Conservation (phyloP, 2,888 invertebrate species). For the Luffia ferchaultella region DNA sequence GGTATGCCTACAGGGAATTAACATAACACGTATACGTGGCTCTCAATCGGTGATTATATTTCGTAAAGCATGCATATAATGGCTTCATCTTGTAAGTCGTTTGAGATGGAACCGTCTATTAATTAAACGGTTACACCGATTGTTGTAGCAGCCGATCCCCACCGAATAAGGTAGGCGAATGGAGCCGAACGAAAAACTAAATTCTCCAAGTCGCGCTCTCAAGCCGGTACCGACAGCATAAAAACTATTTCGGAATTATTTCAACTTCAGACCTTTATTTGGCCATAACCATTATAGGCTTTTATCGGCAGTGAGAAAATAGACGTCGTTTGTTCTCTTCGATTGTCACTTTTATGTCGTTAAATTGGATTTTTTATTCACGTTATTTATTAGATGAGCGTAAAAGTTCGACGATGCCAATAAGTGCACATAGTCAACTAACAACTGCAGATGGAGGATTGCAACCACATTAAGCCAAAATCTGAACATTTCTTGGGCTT, state of each 20-base stretch:
- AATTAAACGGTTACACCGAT: constrained; percentile 25
- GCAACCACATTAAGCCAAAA: too few species aligned
- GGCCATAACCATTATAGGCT: not conserved
- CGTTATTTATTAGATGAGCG: too few species aligned
- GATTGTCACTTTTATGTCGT: not conserved
- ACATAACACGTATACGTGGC: constrained; percentile 1
- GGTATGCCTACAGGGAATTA: not conserved
- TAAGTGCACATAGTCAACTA: too few species aligned
- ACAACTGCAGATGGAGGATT: too few species aligned
- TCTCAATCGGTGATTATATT: constrained; percentile 31
- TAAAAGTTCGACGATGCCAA: too few species aligned
- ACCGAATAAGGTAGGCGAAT: constrained; percentile 36
- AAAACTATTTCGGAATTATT: constrained; percentile 4
- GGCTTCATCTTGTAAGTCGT: too few species aligned
- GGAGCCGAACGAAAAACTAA: constrained; percentile 39
- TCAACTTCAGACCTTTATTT: constrained; percentile 4
- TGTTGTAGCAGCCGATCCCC: constrained; percentile 18
- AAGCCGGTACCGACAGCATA: constrained; percentile 3
- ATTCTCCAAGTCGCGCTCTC: constrained; percentile 23
- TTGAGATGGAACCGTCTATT: constrained; percentile 40
- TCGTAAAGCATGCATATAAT: too few species aligned
- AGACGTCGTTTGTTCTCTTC: not conserved
- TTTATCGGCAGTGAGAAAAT: not conserved
- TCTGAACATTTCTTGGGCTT: too few species aligned
- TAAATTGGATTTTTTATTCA: not conserved